Conservation (phyloP, 2,888 invertebrate species). For the Leucoptera coffeella region DNA sequence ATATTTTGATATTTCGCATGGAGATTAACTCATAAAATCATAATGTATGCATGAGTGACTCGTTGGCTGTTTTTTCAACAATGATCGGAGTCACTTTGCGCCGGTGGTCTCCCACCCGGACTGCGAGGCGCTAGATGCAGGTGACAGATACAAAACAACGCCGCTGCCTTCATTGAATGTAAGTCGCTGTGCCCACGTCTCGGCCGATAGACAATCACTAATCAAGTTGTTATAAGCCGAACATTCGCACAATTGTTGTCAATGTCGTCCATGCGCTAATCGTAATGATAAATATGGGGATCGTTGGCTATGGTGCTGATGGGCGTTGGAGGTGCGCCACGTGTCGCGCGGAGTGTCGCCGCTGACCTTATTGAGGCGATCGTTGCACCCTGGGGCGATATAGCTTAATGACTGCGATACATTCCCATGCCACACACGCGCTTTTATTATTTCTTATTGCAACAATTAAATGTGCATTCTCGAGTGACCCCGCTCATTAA, state of each 20-base stretch:
- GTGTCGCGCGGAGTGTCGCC: too few relatives aligned
- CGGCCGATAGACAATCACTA: too few relatives aligned
- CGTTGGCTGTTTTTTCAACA: slow-evolving; percentile 35
- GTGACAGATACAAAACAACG: too few relatives aligned
- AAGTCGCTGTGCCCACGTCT: too few relatives aligned
- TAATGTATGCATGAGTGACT: slow-evolving; percentile 35
- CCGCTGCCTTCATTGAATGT: too few relatives aligned
- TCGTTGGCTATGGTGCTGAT: too few relatives aligned
- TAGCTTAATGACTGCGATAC: slow-evolving; percentile 25
- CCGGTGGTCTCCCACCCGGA: slow-evolving; percentile 28
- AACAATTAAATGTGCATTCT: slow-evolving; percentile 31
- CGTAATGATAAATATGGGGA: too few relatives aligned
- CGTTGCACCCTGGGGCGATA: slow-evolving; percentile 42
- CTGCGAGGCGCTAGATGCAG: too few relatives aligned
- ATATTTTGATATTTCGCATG: slow-evolving; percentile 36
- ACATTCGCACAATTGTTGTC: slow-evolving; percentile 7
- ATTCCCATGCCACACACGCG: slow-evolving; percentile 21
- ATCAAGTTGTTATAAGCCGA: too few relatives aligned
- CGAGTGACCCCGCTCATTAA: slow-evolving; percentile 25
- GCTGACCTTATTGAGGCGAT: slow-evolving; percentile 14
- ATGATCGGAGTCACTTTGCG: slow-evolving; percentile 44
- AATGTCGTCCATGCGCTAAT: too few relatives aligned
- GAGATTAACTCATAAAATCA: slow-evolving; percentile 33
- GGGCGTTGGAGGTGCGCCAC: too few relatives aligned
- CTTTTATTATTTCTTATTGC: slow-evolving; percentile 23